Conservation (phyloP, 2,888 invertebrate genomes). For the Neuroscelio doddi region DNA sequence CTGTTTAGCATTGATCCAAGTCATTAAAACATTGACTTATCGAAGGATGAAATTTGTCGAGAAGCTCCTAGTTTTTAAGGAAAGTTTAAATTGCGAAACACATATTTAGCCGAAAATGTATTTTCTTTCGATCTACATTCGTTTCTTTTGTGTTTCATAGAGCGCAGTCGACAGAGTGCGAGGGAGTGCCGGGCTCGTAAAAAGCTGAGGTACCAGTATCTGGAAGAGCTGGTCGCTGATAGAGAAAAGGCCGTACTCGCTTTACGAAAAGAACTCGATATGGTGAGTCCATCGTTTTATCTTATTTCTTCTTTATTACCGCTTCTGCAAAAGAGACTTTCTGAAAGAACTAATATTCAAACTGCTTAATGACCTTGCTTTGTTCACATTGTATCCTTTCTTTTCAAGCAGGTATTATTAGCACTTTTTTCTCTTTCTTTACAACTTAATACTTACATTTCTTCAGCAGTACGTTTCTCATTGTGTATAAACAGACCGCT, state of each 20-base stretch:
- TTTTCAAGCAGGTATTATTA: no score
- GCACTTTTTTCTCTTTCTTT: no score
- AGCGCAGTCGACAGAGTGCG: slow-evolving; percentile 97
- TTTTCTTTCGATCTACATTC: slow-evolving; percentile 41
- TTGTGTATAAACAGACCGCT: no score
- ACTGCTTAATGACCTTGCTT: no score
- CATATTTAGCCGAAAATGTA: slow-evolving; percentile 26
- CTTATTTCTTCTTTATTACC: slow-evolving; percentile 5
- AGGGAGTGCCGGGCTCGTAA: slow-evolving; percentile 97
- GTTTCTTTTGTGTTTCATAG: slow-evolving; percentile 72
- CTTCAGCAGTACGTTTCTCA: no score
- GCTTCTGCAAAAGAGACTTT: background rate
- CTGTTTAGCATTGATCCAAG: no score
- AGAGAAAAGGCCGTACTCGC: slow-evolving; percentile 93
- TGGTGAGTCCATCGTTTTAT: slow-evolving; percentile 75
- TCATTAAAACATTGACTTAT: no score
- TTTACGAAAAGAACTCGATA: slow-evolving; percentile 90
- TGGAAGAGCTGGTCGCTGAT: slow-evolving; percentile 95
- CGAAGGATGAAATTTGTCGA: no score
- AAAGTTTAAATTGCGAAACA: no score
- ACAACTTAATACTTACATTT: no score
- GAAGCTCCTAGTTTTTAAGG: slow-evolving; percentile 1
- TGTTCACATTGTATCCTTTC: no score
- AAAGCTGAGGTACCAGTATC: slow-evolving; percentile 96
- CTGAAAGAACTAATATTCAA: no score